Evolutionary conservation across 1,140 invertebrate genomes (phyloP).

Genomic region (Drosophila rufa): DNA sequence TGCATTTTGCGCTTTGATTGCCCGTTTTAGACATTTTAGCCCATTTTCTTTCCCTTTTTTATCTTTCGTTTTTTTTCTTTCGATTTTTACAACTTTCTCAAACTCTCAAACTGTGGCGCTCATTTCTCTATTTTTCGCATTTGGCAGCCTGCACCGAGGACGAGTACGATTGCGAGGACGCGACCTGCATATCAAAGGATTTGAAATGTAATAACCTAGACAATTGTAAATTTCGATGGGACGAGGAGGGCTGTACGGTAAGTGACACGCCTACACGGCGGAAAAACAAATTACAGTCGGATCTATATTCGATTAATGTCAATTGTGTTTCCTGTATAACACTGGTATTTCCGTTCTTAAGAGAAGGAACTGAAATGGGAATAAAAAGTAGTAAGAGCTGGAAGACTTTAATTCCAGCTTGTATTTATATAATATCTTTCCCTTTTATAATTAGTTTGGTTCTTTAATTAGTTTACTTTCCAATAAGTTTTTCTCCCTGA

Average conservation of each 20-base stretch:
- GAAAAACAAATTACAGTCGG: not conserved
- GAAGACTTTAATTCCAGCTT: not conserved
- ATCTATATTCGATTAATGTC: not conserved
- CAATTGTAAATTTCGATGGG: conserved; percentile 94
- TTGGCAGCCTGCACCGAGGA: conserved; percentile 82
- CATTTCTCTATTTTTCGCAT: conserved; percentile 8
- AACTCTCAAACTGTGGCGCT: conserved; percentile 14
- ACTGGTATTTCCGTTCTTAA: too few species aligned
- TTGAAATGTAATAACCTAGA: conserved; percentile 91
- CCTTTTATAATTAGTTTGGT: not conserved
- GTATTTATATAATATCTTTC: not conserved
- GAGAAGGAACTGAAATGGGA: too few species aligned
- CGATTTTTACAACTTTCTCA: conserved; percentile 37
- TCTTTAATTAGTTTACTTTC: not conserved
- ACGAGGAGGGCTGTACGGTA: conserved; percentile 91
- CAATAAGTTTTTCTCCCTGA: too few species aligned
- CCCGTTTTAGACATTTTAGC: conserved; percentile 22
- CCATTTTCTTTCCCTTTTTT: not conserved
- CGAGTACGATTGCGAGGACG: conserved; percentile 94
- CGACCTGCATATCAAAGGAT: conserved; percentile 90
- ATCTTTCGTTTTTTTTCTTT: not conserved
- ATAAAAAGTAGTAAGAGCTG: not conserved
- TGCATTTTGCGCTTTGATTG: conserved; percentile 46
- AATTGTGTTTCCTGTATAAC: too few species aligned
- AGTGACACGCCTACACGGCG: conserved; percentile 77